These are phyloP conservation scores for Belonocnema kinseyi DNA, from an alignment of 1,140 invertebrate species.

Conservation along the genomic window DNA sequence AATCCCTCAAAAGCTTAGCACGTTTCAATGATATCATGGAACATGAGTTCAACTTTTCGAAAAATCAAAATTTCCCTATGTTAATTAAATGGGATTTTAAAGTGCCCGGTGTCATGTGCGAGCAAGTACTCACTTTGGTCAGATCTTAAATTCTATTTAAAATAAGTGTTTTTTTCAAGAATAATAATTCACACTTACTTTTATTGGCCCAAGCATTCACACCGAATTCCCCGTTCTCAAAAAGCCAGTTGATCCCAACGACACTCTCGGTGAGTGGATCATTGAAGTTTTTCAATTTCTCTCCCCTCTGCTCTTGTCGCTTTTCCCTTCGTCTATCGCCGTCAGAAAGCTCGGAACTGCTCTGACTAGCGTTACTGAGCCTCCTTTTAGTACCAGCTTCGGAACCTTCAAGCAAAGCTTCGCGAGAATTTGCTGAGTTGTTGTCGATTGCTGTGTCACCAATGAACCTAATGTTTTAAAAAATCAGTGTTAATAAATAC, in stretches of 20 bases:
- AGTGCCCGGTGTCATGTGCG: too few species aligned
- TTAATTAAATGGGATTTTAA: too few species aligned
- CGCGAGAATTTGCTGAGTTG: slow-evolving; percentile 70
- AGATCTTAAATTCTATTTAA: too few species aligned
- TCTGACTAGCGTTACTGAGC: slow-evolving; percentile 72
- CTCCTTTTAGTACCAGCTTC: slow-evolving; percentile 63
- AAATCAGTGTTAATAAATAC: not conserved
- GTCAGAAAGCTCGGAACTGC: slow-evolving; percentile 69
- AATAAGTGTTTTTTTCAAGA: too few species aligned
- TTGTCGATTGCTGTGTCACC: slow-evolving; percentile 66
- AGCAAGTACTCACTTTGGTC: too few species aligned
- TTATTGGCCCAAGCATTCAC: slow-evolving; percentile 72
- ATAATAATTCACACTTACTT: slow-evolving; percentile 60
- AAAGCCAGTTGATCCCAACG: slow-evolving; percentile 76
- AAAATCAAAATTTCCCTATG: too few species aligned
- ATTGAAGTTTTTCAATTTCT: slow-evolving; percentile 64
- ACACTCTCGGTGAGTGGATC: slow-evolving; percentile 69
- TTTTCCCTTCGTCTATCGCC: slow-evolving; percentile 64
- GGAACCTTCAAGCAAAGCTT: slow-evolving; percentile 66
- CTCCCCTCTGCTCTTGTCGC: slow-evolving; percentile 46
- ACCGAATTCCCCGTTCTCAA: slow-evolving; percentile 72
- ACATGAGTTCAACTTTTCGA: too few species aligned
- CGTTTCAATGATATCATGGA: too few species aligned
- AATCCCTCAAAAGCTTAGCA: too few species aligned
- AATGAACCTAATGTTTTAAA: slow-evolving; percentile 64